Evolutionary conservation across 2,888 invertebrate species (phyloP).

Genomic region (Selenia dentaria): DNA sequence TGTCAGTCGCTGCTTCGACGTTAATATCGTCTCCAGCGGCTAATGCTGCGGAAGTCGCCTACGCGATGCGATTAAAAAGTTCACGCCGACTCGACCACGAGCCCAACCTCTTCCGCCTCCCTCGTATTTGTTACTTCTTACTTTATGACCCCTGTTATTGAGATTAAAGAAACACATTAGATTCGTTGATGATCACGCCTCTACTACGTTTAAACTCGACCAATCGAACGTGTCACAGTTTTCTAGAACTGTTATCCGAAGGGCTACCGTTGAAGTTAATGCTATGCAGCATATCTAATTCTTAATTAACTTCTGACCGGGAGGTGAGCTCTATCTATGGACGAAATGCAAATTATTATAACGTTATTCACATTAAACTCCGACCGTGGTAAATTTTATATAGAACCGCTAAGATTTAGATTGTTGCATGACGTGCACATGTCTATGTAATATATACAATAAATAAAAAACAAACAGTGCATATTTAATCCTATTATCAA

Average conservation of each 20-base stretch:
- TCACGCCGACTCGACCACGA: slow-evolving; percentile 31
- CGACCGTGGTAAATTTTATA: slow-evolving; percentile 26
- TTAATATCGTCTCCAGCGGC: slow-evolving; percentile 46
- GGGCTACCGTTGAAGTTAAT: slow-evolving; percentile 28
- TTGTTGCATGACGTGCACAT: neutral
- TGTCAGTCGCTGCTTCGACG: slow-evolving; percentile 50
- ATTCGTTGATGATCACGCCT: slow-evolving; percentile 4
- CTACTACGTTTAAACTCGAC: slow-evolving; percentile 7
- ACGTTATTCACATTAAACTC: slow-evolving; percentile 23
- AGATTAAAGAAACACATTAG: slow-evolving; percentile 11
- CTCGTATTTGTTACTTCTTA: slow-evolving; percentile 26
- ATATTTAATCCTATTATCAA: no score
- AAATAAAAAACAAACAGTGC: no score
- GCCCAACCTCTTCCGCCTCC: slow-evolving; percentile 27
- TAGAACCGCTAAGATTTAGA: neutral
- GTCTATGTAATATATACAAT: no score
- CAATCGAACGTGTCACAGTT: slow-evolving; percentile 8
- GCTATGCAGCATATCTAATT: slow-evolving; percentile 31
- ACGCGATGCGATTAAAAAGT: slow-evolving; percentile 58
- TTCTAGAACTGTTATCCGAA: slow-evolving; percentile 18
- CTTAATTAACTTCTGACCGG: slow-evolving; percentile 36
- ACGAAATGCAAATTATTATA: slow-evolving; percentile 33
- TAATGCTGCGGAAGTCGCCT: slow-evolving; percentile 64
- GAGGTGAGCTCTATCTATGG: slow-evolving; percentile 31
- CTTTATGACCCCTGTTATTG: slow-evolving; percentile 22